Conservation (phyloP, 2,113 vertebrate species). For the Gambusia affinis region DNA sequence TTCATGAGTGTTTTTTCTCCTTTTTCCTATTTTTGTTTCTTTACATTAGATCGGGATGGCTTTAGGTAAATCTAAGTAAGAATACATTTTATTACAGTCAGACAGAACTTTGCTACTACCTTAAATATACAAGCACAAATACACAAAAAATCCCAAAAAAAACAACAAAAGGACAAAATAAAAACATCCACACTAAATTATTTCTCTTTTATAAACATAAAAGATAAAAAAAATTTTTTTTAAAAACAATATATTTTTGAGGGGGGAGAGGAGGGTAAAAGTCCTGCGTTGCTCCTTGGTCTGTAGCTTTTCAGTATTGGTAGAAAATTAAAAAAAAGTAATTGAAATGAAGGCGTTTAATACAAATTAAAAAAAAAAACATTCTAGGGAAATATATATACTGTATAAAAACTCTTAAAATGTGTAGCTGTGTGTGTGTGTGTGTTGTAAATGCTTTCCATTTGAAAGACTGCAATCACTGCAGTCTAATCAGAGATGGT, state of each 20-base stretch:
- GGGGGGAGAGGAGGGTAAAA: conserved; percentile 84
- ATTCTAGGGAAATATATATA: conserved; percentile 86
- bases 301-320: conserved; percentile 89
- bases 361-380: conserved; percentile 78
- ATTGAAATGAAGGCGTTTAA: conserved; percentile 78
- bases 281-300: conserved; percentile 91
- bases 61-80: conserved; percentile 84
- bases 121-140: conserved; percentile 90
- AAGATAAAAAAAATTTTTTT: conserved; percentile 78
- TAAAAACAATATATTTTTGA: conserved; percentile 77
- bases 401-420: conserved; percentile 86
- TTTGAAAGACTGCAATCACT: conserved; percentile 60
- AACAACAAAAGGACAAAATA: conserved; percentile 78
- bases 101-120: conserved; percentile 88
- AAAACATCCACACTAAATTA: conserved; percentile 85
- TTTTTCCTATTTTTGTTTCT: conserved; percentile 76
- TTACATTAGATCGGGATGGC: conserved; percentile 85
- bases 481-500: conserved; percentile 66
- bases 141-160: conserved; percentile 79
- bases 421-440: conserved; percentile 64
- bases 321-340: conserved; percentile 79
- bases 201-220: conserved; percentile 81
- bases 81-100: conserved; percentile 88
- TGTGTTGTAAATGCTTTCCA: conserved; percentile 73
- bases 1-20: conserved; percentile 69